Evolutionary conservation across 2,113 vertebrate genomes (phyloP).

Genomic region (Natator depressus): DNA sequence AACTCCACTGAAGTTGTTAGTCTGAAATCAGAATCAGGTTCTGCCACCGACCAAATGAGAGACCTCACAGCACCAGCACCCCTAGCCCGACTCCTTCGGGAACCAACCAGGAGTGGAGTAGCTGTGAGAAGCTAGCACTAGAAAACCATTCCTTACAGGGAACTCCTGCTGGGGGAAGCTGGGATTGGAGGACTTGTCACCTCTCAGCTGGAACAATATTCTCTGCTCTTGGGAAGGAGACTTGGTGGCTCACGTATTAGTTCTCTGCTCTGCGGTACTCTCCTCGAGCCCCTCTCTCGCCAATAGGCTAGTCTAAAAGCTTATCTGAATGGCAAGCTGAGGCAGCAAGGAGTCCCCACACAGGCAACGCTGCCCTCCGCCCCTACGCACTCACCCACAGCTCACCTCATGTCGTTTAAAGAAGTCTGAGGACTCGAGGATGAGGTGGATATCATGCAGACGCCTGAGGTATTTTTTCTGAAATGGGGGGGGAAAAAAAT

Average conservation of each 20-base stretch:
- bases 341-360: neutral
- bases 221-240: neutral
- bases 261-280: neutral
- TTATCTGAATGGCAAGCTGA: rapidly evolving
- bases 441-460: conserved; percentile 88
- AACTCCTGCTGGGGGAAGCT: neutral
- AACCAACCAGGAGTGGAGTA: neutral
- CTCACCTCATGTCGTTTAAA: conserved; percentile 95
- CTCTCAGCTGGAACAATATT: neutral
- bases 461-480: conserved; percentile 92
- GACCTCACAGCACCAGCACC: neutral
- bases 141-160: neutral
- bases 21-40: neutral
- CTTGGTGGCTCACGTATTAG: neutral
- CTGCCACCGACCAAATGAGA: neutral
- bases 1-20: neutral
- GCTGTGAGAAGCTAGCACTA: neutral
- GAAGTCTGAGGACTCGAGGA: conserved; percentile 91
- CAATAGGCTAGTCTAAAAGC: neutral
- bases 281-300: neutral
- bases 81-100: neutral
- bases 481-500: neutral
- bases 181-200: neutral
- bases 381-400: neutral
- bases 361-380: too few species aligned